These are phyloP conservation scores for Pristionchus entomophagus DNA, from an alignment of 2,888 invertebrate species.

Conservation along the genomic window DNA sequence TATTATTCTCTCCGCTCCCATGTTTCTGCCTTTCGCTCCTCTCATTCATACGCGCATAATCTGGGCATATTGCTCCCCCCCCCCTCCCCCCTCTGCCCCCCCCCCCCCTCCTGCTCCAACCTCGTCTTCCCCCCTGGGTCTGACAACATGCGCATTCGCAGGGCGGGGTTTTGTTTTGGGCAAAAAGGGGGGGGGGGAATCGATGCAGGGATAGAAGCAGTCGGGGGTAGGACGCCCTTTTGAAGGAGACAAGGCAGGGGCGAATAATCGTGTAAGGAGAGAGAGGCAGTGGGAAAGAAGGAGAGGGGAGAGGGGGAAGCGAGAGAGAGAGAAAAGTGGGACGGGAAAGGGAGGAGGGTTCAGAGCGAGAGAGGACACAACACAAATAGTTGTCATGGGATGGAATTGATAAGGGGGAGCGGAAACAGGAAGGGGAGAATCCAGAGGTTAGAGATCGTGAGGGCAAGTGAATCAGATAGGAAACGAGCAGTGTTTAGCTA, in stretches of 20 bases:
- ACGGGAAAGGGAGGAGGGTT: conserved; percentile 5
- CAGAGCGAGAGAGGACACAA: neutral
- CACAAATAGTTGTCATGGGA: conserved; percentile 32
- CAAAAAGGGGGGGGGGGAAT: neutral
- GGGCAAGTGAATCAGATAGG: neutral
- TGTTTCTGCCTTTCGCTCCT: neutral
- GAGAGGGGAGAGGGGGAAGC: too few relatives aligned
- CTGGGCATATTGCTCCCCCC: too few relatives aligned
- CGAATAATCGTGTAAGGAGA: neutral
- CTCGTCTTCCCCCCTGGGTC: conserved; percentile 1
- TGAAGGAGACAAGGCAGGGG: conserved; percentile 20
- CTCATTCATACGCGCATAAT: conserved; percentile 45
- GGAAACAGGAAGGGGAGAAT: neutral
- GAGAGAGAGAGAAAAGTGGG: neutral
- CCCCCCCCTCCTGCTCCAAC: neutral
- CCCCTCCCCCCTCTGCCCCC: neutral
- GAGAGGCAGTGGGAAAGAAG: conserved; percentile 13
- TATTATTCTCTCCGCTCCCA: neutral
- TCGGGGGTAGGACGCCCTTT: neutral
- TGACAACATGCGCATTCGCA: conserved; percentile 34
- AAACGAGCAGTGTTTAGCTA: too few relatives aligned
- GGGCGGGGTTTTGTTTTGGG: neutral
- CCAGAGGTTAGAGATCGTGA: neutral
- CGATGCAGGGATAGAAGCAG: conserved; percentile 32
- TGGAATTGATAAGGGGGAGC: conserved; percentile 30